Evolutionary conservation across 2,888 invertebrate species (phyloP).

Genomic region (Prenolepis imparis): DNA sequence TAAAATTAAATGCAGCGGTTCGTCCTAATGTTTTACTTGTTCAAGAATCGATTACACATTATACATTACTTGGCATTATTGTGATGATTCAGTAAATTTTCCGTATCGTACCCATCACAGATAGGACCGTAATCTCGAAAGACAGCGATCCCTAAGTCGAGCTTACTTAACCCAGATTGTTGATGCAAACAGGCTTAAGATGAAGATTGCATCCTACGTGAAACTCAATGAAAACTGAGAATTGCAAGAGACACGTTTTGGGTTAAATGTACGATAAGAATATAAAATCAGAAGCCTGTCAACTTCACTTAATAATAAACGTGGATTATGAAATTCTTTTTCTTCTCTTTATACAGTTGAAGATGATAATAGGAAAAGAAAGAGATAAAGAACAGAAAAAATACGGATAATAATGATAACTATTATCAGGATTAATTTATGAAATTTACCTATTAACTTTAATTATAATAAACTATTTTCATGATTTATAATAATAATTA

Average conservation of each 20-base stretch:
- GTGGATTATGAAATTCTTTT: neutral
- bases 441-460: neutral
- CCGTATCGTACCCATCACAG: neutral
- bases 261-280: neutral
- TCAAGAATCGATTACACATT: neutral
- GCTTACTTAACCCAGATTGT: constrained; percentile 38
- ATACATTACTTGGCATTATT: constrained; percentile 10
- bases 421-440: neutral
- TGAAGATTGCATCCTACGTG: constrained; percentile 31
- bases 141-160: constrained; percentile 26
- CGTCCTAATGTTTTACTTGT: neutral
- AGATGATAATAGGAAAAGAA: neutral
- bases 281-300: neutral
- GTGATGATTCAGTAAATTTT: constrained; percentile 26
- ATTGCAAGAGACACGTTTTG: constrained; percentile 4
- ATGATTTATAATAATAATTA: neutral
- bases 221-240: constrained; percentile 19
- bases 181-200: constrained; percentile 29
- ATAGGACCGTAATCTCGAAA: constrained; percentile 21
- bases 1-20: neutral
- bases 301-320: neutral
- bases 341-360: neutral
- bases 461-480: neutral
- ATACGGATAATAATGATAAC: too few species aligned
- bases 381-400: neutral